These are phyloP conservation scores for Aphaenogaster rudis DNA, from an alignment of 1,140 invertebrate species.

Conservation along the genomic window DNA sequence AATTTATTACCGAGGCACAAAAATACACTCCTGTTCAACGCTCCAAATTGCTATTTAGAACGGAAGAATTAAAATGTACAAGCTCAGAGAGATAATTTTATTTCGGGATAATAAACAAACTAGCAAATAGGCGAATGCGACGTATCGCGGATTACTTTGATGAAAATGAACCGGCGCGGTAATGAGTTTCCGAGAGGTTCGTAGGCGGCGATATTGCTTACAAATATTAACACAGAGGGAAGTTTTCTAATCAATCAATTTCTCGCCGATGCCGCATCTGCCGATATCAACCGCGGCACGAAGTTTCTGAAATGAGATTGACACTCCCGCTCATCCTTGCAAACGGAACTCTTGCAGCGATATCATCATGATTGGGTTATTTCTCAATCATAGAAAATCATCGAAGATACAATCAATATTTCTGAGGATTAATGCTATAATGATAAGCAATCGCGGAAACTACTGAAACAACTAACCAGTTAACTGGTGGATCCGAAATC, in stretches of 20 bases:
- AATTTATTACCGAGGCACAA: neutral
- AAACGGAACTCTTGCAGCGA: slow-evolving; percentile 19
- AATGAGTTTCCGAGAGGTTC: slow-evolving; percentile 66
- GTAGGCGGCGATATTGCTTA: slow-evolving; percentile 51
- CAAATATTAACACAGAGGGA: slow-evolving; percentile 55
- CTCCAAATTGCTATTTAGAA: neutral
- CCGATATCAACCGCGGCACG: slow-evolving; percentile 64
- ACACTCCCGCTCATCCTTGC: slow-evolving; percentile 28
- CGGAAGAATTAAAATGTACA: neutral
- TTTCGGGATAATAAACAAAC: slow-evolving; percentile 11
- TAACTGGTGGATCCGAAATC: too few relatives aligned
- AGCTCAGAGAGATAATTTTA: neutral
- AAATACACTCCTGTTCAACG: neutral
- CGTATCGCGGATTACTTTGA: slow-evolving; percentile 38
- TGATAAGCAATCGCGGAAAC: neutral
- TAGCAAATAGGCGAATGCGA: slow-evolving; percentile 26
- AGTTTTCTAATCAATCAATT: slow-evolving; percentile 76
- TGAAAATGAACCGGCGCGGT: slow-evolving; percentile 33
- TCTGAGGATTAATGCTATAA: neutral
- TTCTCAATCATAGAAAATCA: slow-evolving; percentile 13
- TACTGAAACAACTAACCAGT: neutral
- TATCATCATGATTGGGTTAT: slow-evolving; percentile 23
- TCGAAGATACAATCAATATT: neutral
- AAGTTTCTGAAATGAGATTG: slow-evolving; percentile 69
- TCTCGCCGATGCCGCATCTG: slow-evolving; percentile 70